Base-by-base conservation (phyloP, 2,113 vertebrate species). In the Corythaeola cristata region DNA sequence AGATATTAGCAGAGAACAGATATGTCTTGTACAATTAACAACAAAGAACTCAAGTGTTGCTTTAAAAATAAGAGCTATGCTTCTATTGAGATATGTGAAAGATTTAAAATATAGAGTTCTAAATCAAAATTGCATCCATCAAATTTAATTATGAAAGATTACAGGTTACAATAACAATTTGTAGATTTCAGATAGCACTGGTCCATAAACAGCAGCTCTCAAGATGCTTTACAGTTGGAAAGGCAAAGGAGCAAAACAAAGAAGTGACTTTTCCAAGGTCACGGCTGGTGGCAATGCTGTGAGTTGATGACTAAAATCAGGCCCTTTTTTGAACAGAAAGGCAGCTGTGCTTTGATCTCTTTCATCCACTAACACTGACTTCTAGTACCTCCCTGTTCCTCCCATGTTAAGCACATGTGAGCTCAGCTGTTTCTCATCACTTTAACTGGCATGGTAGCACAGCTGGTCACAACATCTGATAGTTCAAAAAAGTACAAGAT, bases 1-100 rank as follows among this genome's bases (percentile, higher is more conserved):
- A 85, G 84, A 89, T 91, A 96, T 85, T 96, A 82, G 75, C 68
- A 39, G 68, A 37, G 75, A 67, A 37, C 59, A 95, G 92, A 88
- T 93, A 59, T 1, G 44, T 84, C 68, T 91, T 86, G 67, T 74
- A 35, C 45, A 11, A 94, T 97, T 97, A 97, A 87, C 35, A 97
- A 76, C 39, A 37, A 93, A 97, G 56, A 20, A 78, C 41, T 87
- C 59, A 91, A 92, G 50, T 85, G 63, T 97, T 94, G 52, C 16
- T 94, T 83, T 79, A 79, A 90, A 94, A 97, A 75, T 45, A 95
- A 94, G 50, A 93, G 26, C 72, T 73, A 15, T 83, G 50, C 55
- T 93, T 96, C 58, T 77, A 33, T 53, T 96, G 85, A 93, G 88
- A 39, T 56, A 73, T 58, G 5, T 90, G 19, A 83, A 85, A 96